These are phyloP conservation scores for Lasiurus cinereus DNA, from an alignment of 2,113 vertebrate genomes.

Conservation along the genomic window DNA sequence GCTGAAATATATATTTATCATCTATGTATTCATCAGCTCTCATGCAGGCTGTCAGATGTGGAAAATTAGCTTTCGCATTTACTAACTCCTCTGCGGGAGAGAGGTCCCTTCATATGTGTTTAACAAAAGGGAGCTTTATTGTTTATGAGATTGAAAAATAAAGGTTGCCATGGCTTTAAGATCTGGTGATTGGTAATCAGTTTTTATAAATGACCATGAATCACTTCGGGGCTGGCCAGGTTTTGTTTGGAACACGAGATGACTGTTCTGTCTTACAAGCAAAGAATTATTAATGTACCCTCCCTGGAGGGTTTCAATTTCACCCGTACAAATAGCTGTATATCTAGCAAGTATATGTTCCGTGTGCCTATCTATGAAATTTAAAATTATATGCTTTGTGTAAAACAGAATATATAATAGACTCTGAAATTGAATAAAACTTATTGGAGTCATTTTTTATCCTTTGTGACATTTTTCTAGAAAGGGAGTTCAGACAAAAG, in stretches of 20 bases:
- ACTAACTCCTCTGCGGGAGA: constrained; percentile 61
- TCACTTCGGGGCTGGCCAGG: constrained; percentile 71
- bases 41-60: constrained; percentile 74
- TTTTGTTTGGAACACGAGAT: constrained; percentile 81
- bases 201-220: constrained; percentile 82
- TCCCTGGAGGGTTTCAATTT: constrained; percentile 83
- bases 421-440: constrained; percentile 85
- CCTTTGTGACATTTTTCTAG: constrained; percentile 82
- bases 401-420: constrained; percentile 85
- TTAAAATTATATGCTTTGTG: constrained; percentile 85
- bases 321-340: constrained; percentile 80
- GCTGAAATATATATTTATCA: constrained; percentile 76
- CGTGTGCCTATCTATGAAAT: constrained; percentile 82
- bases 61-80: constrained; percentile 80
- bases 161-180: constrained; percentile 79
- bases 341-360: constrained; percentile 82
- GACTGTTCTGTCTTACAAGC: constrained; percentile 77
- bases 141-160: constrained; percentile 83
- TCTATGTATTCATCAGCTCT: constrained; percentile 69
- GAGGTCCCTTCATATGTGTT: constrained; percentile 70
- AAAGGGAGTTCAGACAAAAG: constrained; percentile 83
- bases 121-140: constrained; percentile 76
- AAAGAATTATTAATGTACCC: constrained; percentile 80
- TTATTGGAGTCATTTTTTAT: constrained; percentile 84
- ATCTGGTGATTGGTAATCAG: constrained; percentile 81